These are phyloP conservation scores for Monopterus albus DNA, from an alignment of 2,113 vertebrate species.

Conservation along the genomic window DNA sequence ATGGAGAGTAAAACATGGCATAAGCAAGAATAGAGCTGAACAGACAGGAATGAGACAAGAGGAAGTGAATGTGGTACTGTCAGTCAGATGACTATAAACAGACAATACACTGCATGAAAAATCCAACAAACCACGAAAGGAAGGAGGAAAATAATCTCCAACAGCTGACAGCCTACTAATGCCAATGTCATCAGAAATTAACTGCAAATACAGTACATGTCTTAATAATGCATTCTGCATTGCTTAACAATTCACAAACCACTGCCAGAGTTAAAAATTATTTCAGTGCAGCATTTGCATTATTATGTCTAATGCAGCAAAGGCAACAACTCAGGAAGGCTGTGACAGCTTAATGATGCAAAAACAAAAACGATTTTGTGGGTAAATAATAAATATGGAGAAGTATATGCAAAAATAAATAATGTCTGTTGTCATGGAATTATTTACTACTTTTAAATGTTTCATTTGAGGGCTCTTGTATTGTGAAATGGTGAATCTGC, in stretches of 20 bases:
- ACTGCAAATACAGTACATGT: not conserved
- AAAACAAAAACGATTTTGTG: too few species aligned
- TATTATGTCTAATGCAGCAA: too few species aligned
- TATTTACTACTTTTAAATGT: too few species aligned
- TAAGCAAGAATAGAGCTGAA: conserved; percentile 32
- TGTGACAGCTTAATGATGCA: not conserved
- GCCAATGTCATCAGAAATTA: not conserved
- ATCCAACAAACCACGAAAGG: not conserved
- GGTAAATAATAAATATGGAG: too few species aligned
- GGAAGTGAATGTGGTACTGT: conserved; percentile 25
- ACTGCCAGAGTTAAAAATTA: not conserved
- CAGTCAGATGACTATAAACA: conserved; percentile 59
- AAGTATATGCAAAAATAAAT: too few species aligned
- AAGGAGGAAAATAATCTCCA: not conserved
- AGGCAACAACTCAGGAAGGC: not conserved
- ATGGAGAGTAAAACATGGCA: not conserved
- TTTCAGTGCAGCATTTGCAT: not conserved
- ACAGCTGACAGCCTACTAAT: not conserved
- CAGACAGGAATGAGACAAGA: not conserved
- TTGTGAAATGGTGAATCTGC: not conserved
- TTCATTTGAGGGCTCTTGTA: too few species aligned
- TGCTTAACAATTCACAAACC: not conserved
- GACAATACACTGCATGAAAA: not conserved
- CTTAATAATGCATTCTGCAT: not conserved
- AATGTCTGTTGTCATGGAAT: too few species aligned